Conservation (phyloP, 2,888 invertebrate genomes). For the Agrypnus murinus region DNA sequence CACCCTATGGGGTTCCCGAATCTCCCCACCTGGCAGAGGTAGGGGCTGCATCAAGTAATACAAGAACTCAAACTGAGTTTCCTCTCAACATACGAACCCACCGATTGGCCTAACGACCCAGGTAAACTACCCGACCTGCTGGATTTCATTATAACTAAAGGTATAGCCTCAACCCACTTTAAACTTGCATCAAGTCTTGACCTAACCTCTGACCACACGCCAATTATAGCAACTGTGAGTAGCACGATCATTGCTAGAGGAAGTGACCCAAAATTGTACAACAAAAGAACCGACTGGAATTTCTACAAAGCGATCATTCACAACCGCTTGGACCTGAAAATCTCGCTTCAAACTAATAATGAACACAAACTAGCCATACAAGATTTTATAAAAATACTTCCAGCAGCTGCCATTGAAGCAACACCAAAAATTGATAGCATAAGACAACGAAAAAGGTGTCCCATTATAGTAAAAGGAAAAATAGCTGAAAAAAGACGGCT, state of each 20-base stretch:
- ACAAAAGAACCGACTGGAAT: constrained; percentile 32
- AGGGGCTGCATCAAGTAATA: constrained; percentile 8
- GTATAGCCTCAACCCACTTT: constrained; percentile 17
- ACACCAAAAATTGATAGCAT: constrained; percentile 36
- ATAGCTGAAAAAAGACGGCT: constrained; percentile 49
- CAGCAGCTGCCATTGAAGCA: constrained; percentile 48
- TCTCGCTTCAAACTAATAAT: no score
- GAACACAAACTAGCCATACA: constrained; percentile 32
- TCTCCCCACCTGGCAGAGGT: constrained; percentile 14
- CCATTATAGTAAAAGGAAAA: constrained; percentile 44
- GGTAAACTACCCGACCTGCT: constrained; percentile 18
- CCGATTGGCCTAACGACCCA: constrained; percentile 13
- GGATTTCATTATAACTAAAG: constrained; percentile 13
- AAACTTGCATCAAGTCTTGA: constrained; percentile 37
- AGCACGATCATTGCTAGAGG: constrained; percentile 37
- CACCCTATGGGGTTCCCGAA: constrained; percentile 8
- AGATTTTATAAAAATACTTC: constrained; percentile 43
- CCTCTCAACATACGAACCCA: no score
- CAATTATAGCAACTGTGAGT: constrained; percentile 47
- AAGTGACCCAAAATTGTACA: constrained; percentile 30
- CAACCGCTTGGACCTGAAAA: constrained; percentile 11
- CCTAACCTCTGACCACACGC: constrained; percentile 54
- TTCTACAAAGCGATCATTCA: constrained; percentile 15
- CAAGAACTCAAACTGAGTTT: constrained; percentile 20
- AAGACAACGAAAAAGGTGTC: constrained; percentile 35